phyloP scores from a whole-genome alignment of 2,888 invertebrate species.

The Dryococelus australis region DNA sequence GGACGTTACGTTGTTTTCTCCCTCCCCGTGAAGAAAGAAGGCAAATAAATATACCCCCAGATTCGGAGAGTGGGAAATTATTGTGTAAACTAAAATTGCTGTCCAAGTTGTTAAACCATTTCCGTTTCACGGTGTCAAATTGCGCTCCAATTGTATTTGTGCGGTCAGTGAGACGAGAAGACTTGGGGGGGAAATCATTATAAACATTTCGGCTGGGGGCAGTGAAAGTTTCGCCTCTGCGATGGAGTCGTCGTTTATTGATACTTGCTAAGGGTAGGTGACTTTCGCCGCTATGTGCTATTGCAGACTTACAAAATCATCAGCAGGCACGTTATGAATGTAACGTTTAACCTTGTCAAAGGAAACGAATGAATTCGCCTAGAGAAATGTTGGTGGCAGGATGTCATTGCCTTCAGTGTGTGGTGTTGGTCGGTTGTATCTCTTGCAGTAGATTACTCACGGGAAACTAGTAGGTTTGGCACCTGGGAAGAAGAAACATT shows the following conservation, averaged over 20 bases:
- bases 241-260: not conserved
- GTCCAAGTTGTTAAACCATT: not conserved
- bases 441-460: not conserved
- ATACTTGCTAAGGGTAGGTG: not conserved
- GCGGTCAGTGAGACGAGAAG: not conserved
- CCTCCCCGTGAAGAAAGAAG: not conserved
- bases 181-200: not conserved
- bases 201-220: not conserved
- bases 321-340: too few relatives aligned
- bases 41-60: not conserved
- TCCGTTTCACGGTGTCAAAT: not conserved
- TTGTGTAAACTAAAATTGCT: not conserved
- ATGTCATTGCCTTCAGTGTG: not conserved
- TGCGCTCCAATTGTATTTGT: slow-evolving; percentile 1
- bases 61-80: not conserved
- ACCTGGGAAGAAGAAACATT: not conserved
- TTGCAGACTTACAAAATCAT: too few relatives aligned
- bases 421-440: not conserved
- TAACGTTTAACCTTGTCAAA: not conserved
- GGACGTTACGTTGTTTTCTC: not conserved
- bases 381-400: not conserved
- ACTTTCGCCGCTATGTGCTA: too few relatives aligned
- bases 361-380: not conserved
- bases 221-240: not conserved
- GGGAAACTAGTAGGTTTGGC: not conserved